Evolutionary conservation across 2,888 invertebrate genomes (phyloP).

Genomic region (Lasioglossum marginatum): DNA sequence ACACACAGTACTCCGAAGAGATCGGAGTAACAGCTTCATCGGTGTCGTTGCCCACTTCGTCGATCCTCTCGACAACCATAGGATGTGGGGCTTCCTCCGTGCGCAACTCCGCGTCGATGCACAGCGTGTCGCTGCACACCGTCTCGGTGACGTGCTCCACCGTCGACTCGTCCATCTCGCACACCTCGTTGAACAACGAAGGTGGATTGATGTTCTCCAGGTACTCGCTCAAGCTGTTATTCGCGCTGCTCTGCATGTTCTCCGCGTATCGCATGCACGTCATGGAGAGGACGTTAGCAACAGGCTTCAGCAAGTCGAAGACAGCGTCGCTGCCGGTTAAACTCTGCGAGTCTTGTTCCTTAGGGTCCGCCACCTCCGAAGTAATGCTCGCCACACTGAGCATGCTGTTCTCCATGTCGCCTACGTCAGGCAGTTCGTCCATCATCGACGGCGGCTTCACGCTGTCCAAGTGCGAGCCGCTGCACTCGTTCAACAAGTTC

Average conservation of each 20-base stretch:
- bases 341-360: slow-evolving; percentile 84
- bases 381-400: slow-evolving; percentile 93
- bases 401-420: slow-evolving; percentile 93
- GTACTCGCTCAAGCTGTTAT: slow-evolving; percentile 86
- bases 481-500: slow-evolving; percentile 86
- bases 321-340: slow-evolving; percentile 82
- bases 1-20: slow-evolving; percentile 88
- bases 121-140: slow-evolving; percentile 85
- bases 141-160: slow-evolving; percentile 83
- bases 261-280: slow-evolving; percentile 82
- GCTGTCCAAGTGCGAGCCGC: slow-evolving; percentile 90
- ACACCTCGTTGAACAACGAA: slow-evolving; percentile 90
- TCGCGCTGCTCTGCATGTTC: slow-evolving; percentile 82
- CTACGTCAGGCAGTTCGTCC: slow-evolving; percentile 86
- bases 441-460: slow-evolving; percentile 94
- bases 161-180: slow-evolving; percentile 86
- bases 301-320: slow-evolving; percentile 87
- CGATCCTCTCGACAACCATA: slow-evolving; percentile 61
- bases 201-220: slow-evolving; percentile 90
- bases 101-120: slow-evolving; percentile 86
- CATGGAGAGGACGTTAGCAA: slow-evolving; percentile 85
- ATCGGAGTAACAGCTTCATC: slow-evolving; percentile 88
- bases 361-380: slow-evolving; percentile 90
- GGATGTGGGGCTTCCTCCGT: slow-evolving; percentile 78
- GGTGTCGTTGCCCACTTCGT: slow-evolving; percentile 86